These are phyloP conservation scores for Drosophila villosipedis DNA, from an alignment of 2,888 invertebrate species.

Conservation along the genomic window DNA sequence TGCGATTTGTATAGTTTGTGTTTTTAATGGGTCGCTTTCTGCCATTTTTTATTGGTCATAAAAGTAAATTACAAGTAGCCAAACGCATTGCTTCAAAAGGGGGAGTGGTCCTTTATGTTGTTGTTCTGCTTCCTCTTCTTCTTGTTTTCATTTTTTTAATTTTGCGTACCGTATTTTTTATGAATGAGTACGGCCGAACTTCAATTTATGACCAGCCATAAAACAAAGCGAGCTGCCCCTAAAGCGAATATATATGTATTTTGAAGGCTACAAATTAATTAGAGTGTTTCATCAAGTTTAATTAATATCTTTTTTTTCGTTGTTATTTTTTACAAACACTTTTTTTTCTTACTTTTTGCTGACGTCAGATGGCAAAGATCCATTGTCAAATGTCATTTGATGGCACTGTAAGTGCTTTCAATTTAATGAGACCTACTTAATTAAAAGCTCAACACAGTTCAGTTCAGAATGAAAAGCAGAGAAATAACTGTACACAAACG, in stretches of 20 bases:
- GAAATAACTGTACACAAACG: background rate
- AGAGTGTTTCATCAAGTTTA: conserved; percentile 58
- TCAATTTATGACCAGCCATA: conserved; percentile 49
- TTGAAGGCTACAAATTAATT: conserved; percentile 60
- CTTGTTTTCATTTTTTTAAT: conserved; percentile 4
- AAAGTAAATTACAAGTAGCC: conserved; percentile 53
- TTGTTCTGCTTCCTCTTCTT: background rate
- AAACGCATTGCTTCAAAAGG: conserved; percentile 17
- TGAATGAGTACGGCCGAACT: conserved; percentile 44
- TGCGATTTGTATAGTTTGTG: conserved; percentile 49
- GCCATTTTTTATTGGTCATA: conserved; percentile 61
- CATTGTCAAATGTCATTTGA: conserved; percentile 53
- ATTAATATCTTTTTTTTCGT: conserved; percentile 42
- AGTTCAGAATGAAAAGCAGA: background rate
- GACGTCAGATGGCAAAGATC: conserved; percentile 51
- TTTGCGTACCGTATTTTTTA: conserved; percentile 30
- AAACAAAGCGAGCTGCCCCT: conserved; percentile 30
- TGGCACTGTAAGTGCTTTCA: conserved; percentile 24
- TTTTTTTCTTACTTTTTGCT: conserved; percentile 8
- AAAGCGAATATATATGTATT: conserved; percentile 11
- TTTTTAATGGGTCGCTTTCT: conserved; percentile 34
- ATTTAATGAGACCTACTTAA: conserved; percentile 48
- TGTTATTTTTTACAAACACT: background rate
- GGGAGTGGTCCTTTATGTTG: conserved; percentile 2
- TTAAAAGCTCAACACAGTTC: conserved; percentile 15